Evolutionary conservation across 2,797 vertebrate species (phyloP).

Genomic region (Aselliscus stoliczkanus): DNA sequence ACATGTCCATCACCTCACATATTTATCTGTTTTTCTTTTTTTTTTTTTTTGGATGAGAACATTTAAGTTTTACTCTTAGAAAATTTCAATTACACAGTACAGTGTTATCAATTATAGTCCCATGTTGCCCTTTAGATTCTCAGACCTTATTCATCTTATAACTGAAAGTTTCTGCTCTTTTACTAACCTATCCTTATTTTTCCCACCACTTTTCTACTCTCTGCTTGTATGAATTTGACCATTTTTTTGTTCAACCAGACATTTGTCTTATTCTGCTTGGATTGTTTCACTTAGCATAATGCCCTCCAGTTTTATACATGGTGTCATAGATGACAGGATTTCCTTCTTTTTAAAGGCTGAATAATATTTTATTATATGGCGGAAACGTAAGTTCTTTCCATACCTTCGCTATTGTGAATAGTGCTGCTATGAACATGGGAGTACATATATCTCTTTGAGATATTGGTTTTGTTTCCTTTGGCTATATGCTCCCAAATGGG

Average conservation of each 20-base stretch:
- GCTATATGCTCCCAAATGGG: neutral
- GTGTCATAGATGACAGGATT: neutral
- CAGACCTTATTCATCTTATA: neutral
- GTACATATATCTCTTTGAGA: neutral
- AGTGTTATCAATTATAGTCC: neutral
- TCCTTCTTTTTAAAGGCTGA: neutral
- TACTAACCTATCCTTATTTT: neutral
- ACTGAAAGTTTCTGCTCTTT: neutral
- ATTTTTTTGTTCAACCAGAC: neutral
- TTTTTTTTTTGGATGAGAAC: neutral
- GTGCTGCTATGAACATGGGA: neutral
- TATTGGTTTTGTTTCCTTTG: neutral
- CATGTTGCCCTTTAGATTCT: neutral
- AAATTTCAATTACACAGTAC: neutral
- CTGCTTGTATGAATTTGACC: neutral
- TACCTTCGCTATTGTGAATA: neutral
- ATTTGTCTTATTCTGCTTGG: neutral
- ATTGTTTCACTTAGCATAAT: neutral
- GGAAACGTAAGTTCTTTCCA: neutral
- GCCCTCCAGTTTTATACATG: neutral
- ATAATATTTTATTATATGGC: neutral
- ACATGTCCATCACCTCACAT: neutral
- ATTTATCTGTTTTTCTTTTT: neutral
- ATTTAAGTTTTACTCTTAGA: neutral
- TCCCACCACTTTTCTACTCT: neutral